Base-by-base conservation (phyloP, 2,888 invertebrate genomes). In the Drosophila mercatorum region DNA sequence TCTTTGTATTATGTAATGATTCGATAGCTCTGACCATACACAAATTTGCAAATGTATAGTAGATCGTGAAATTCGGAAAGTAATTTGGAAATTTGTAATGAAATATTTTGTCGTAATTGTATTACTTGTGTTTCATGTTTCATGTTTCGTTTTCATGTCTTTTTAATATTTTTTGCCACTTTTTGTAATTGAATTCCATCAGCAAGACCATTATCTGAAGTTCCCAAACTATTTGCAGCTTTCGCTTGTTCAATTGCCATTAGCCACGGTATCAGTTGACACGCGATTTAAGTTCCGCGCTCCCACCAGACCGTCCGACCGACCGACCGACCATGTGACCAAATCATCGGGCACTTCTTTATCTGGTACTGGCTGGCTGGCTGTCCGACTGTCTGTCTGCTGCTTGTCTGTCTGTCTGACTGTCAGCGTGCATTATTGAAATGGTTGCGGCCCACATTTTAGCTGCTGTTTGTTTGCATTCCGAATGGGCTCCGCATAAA, bases 341-440 rank as follows among this genome's bases (percentile, higher is more conserved):
- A 62, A 70, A 63, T 57, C 68, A 66, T 58, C 34, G 63, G 67
- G 43, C 60, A 70, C 65, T 66, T 66, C 69, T 72, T 78, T 78
- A 80, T 80, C 68, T 68, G 44, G 17, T 3, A 58, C 56, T 63
- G 51, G 2, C 51, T 38, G 17, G 2, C 51, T 38, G 17, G 2
- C 51, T 38, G 17, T 14, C 22, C 12, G 36, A 34, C 55, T 38
- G 59, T 36, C 55, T 31, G 53, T n/a, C 26, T 5, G 40, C 34
- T 14, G 41, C 6, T 31, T 10, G 52, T 17, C 44, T 40, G 57
- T 61, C 51, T 51, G 61, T 66, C 12, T 66, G 79, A 60, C 80
- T 66, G 79, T 63, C 80, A 46, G 67, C 75, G 63, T 79, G 75
- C 68, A 77, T 88, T 86, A 80, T 86, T 75, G 58, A 88, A 80